phyloP scores from a whole-genome alignment of 2,888 invertebrate species.

The Drosophila nr. perissopoda region DNA sequence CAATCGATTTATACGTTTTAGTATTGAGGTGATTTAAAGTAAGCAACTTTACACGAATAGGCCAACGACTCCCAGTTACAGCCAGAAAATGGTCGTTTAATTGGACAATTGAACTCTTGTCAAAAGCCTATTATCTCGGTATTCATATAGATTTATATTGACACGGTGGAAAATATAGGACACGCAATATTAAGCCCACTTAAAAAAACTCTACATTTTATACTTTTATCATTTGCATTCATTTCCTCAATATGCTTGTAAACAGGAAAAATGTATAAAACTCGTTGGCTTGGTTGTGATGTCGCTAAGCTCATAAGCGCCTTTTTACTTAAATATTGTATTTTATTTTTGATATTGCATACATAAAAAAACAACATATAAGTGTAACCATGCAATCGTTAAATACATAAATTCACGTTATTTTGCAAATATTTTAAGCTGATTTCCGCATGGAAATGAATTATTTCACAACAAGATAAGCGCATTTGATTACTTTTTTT shows the following conservation, averaged over 20 bases:
- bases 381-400: conserved; percentile 39
- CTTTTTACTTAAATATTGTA: conserved; percentile 60
- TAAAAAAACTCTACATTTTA: conserved; percentile 6
- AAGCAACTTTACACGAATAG: neutral
- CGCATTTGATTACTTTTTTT: conserved; percentile 13
- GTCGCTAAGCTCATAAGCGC: conserved; percentile 68
- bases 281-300: conserved; percentile 25
- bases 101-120: conserved; percentile 3
- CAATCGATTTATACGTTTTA: neutral
- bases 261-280: conserved; percentile 26
- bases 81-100: neutral
- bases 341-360: conserved; percentile 22
- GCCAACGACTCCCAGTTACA: neutral
- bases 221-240: conserved; percentile 17
- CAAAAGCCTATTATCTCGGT: neutral
- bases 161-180: conserved; percentile 6
- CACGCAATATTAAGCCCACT: conserved; percentile 4
- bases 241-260: conserved; percentile 24
- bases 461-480: conserved; percentile 59
- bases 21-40: neutral
- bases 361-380: conserved; percentile 38
- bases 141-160: conserved; percentile 1
- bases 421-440: conserved; percentile 69
- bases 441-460: conserved; percentile 68
- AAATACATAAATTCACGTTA: conserved; percentile 41